These are phyloP conservation scores for Characodon lateralis DNA, from an alignment of 2,797 vertebrate genomes.

Conservation along the genomic window DNA sequence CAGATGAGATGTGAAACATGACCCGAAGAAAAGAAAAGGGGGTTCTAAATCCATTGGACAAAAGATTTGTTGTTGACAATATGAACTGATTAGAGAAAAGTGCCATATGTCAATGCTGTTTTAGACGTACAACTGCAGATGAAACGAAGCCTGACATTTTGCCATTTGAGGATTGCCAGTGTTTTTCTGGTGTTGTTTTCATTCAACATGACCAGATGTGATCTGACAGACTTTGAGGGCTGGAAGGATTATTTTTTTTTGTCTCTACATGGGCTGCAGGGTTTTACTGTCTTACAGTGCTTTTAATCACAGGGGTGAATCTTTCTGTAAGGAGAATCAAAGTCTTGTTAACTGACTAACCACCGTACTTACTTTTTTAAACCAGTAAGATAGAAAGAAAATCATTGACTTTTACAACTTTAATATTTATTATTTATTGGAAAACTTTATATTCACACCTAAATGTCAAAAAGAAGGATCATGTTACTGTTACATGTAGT, in stretches of 20 bases:
- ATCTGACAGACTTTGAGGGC: slow-evolving; percentile 36
- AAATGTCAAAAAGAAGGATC: slow-evolving; percentile 1
- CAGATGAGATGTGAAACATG: neutral
- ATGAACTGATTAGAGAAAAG: slow-evolving; percentile 14
- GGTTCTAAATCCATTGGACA: neutral
- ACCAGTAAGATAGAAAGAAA: neutral
- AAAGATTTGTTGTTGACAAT: slow-evolving; percentile 9
- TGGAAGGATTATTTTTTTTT: slow-evolving; percentile 24
- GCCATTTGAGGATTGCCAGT: slow-evolving; percentile 40
- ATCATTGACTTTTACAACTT: slow-evolving; percentile 8
- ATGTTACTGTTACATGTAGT: slow-evolving; percentile 27
- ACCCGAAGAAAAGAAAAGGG: neutral
- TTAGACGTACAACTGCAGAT: slow-evolving; percentile 20
- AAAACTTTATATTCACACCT: slow-evolving; percentile 3
- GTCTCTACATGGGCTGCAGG: slow-evolving; percentile 12
- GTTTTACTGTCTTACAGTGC: slow-evolving; percentile 13
- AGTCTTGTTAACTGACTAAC: neutral
- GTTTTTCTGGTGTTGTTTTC: slow-evolving; percentile 33
- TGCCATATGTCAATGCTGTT: neutral
- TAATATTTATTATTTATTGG: slow-evolving; percentile 2
- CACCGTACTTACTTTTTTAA: neutral
- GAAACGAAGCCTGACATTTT: slow-evolving; percentile 41
- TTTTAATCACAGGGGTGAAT: slow-evolving; percentile 20
- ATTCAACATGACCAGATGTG: slow-evolving; percentile 44
- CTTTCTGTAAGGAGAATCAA: slow-evolving; percentile 5